Evolutionary conservation across 2,113 vertebrate species (phyloP).

Genomic region (Brienomyrus brachyistius): DNA sequence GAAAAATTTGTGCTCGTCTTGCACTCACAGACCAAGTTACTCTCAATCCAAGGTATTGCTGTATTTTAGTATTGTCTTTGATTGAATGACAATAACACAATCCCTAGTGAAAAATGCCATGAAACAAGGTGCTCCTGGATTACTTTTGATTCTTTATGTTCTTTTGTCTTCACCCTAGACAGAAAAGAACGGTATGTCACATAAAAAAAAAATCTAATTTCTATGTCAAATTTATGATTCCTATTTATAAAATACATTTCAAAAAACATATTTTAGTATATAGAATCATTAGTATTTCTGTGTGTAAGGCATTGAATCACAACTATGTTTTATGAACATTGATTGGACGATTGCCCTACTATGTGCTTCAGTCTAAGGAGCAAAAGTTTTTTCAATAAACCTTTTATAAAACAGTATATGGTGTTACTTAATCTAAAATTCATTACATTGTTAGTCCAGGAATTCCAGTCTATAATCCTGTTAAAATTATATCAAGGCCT

Average conservation of each 20-base stretch:
- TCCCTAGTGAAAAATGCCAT: background rate
- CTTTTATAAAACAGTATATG: conserved; percentile 65
- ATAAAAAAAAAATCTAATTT: conserved; percentile 83
- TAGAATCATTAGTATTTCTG: conserved; percentile 97
- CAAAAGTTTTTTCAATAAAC: conserved; percentile 93
- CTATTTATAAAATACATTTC: conserved; percentile 94
- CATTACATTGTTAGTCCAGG: background rate
- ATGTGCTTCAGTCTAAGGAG: conserved; percentile 99
- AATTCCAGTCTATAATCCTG: background rate
- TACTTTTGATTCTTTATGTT: conserved; percentile 54
- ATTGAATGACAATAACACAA: background rate
- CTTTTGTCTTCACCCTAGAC: conserved; percentile 70
- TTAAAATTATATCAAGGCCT: too few species aligned
- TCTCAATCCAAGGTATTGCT: too few species aligned
- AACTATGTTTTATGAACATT: conserved; percentile 99
- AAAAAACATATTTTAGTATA: conserved; percentile 99
- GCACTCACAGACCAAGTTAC: too few species aligned
- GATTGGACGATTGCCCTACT: conserved; percentile 99
- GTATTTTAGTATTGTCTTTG: background rate
- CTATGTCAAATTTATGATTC: conserved; percentile 99
- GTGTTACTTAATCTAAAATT: conserved; percentile 25
- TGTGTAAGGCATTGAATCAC: conserved; percentile 95
- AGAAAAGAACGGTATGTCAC: conserved; percentile 75
- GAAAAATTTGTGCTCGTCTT: too few species aligned
- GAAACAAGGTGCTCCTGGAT: background rate